Conservation (phyloP, 2,888 invertebrate species). For the Frankliniella fusca region DNA sequence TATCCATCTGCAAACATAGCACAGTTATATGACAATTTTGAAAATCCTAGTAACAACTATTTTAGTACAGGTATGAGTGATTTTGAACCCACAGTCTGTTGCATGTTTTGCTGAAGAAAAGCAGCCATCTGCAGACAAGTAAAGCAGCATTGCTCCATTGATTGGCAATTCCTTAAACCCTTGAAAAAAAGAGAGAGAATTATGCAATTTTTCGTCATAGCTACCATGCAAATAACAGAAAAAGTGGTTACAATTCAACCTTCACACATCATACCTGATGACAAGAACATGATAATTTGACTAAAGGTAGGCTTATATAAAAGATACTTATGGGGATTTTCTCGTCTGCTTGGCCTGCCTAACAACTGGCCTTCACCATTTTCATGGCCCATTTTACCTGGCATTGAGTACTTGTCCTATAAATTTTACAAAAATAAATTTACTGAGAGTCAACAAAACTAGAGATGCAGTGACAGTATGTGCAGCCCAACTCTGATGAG, state of each 20-base stretch:
- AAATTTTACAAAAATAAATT: conserved; percentile 33
- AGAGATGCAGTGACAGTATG: not conserved
- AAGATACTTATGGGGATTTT: conserved; percentile 95
- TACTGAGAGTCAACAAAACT: not conserved
- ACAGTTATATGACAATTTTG: not conserved
- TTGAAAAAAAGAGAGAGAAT: conserved; percentile 42
- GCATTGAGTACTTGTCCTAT: conserved; percentile 45
- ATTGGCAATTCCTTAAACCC: conserved; percentile 90
- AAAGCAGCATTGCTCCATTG: conserved; percentile 84
- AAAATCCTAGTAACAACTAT: conserved; percentile 29
- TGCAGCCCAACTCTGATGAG: not conserved
- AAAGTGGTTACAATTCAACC: not conserved
- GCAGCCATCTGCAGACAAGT: conserved; percentile 89
- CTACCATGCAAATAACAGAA: not conserved
- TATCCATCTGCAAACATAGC: conserved; percentile 63
- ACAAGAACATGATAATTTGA: conserved; percentile 88
- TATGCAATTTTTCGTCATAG: not conserved
- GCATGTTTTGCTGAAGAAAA: conserved; percentile 77
- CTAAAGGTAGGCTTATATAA: conserved; percentile 92
- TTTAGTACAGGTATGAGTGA: not conserved
- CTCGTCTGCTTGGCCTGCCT: conserved; percentile 58
- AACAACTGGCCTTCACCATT: conserved; percentile 56
- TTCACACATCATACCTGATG: conserved; percentile 49
- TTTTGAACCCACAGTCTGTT: conserved; percentile 70
- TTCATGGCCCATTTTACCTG: conserved; percentile 51